Evolutionary conservation across 2,888 invertebrate species (phyloP).

Genomic region (Drosophila borborema): DNA sequence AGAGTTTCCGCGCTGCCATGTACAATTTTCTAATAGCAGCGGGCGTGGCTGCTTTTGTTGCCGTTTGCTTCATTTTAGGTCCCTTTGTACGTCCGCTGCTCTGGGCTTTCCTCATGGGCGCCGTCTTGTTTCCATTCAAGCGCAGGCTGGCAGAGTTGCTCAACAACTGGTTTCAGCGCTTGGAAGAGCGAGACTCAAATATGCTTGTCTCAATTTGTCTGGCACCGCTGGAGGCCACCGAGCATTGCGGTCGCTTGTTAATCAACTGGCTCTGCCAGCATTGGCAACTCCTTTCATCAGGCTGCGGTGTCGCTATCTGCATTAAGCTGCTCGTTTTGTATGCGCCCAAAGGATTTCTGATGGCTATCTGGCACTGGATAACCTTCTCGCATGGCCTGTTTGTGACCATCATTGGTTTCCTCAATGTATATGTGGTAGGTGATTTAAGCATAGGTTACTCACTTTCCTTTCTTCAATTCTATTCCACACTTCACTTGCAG

Average conservation of each 20-base stretch:
- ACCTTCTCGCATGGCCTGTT: conserved; percentile 83
- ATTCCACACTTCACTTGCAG: conserved; percentile 84
- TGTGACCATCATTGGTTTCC: conserved; percentile 79
- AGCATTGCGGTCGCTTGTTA: conserved; percentile 90
- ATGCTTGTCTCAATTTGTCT: conserved; percentile 87
- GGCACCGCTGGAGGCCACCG: conserved; percentile 91
- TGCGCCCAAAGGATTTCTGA: conserved; percentile 88
- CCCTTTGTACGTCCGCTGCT: conserved; percentile 97
- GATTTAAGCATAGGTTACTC: too few relatives aligned
- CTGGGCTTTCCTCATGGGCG: conserved; percentile 98
- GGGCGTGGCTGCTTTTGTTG: conserved; percentile 85
- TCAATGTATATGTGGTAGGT: conserved; percentile 83
- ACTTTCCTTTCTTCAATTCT: background rate
- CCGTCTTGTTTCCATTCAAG: conserved; percentile 98
- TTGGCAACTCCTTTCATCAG: conserved; percentile 87
- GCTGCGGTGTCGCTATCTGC: conserved; percentile 80
- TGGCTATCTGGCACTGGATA: conserved; percentile 86
- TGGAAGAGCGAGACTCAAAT: conserved; percentile 89
- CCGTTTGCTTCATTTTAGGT: conserved; percentile 93
- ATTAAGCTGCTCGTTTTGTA: conserved; percentile 85
- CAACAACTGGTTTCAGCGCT: conserved; percentile 91
- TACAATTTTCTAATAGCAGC: conserved; percentile 84
- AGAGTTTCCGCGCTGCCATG: conserved; percentile 84
- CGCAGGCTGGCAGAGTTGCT: conserved; percentile 91
- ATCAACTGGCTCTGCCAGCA: conserved; percentile 90